Evolutionary conservation across 2,113 vertebrate species (phyloP).

Genomic region (Platysteira castanea): DNA sequence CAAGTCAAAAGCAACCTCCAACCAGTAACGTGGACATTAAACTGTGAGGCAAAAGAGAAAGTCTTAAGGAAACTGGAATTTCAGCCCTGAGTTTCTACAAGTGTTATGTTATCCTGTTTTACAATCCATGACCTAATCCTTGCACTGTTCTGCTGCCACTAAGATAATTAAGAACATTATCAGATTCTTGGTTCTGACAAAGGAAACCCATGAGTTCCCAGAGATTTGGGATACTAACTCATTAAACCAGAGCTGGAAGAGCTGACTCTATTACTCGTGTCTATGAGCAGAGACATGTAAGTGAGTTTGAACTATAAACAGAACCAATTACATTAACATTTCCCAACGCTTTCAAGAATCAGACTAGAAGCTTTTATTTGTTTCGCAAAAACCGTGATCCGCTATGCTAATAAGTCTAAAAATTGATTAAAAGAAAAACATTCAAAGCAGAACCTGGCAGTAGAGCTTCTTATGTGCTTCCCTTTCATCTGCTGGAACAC

Average conservation of each 20-base stretch:
- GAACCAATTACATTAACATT: slow-evolving; percentile 56
- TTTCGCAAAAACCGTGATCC: background rate
- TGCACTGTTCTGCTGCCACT: background rate
- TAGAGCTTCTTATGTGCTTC: slow-evolving; percentile 27
- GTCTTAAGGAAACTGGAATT: background rate
- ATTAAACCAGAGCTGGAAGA: background rate
- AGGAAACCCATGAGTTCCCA: background rate
- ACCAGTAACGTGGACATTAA: accelerated
- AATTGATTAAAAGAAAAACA: slow-evolving; percentile 50
- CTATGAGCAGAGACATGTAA: background rate
- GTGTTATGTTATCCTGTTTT: background rate
- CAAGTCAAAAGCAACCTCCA: background rate
- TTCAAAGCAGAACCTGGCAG: slow-evolving; percentile 55
- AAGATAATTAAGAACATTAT: background rate
- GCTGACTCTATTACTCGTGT: background rate
- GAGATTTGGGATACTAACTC: background rate
- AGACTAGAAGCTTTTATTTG: slow-evolving; percentile 43
- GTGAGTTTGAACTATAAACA: slow-evolving; percentile 52
- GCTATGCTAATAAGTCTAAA: slow-evolving; percentile 49
- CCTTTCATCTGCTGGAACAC: slow-evolving; percentile 36
- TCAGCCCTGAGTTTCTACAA: background rate
- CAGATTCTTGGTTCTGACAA: background rate
- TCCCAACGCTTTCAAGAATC: slow-evolving; percentile 47
- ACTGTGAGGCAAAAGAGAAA: background rate
- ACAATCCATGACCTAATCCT: background rate